phyloP scores from a whole-genome alignment of 2,113 vertebrate species.

The Callionymus lyra region DNA sequence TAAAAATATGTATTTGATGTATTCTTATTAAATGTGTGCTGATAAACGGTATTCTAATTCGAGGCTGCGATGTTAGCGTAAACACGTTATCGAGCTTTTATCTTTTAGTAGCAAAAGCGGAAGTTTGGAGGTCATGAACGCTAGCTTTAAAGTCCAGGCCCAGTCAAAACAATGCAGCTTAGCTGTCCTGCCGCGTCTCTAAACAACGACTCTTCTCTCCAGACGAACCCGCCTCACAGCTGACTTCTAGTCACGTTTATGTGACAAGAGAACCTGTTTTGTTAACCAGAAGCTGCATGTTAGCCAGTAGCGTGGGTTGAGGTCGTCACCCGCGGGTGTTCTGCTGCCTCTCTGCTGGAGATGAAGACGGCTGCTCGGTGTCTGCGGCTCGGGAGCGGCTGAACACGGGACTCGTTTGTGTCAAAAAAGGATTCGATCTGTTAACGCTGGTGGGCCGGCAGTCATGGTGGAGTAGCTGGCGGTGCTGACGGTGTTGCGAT shows the following conservation, averaged over 20 bases:
- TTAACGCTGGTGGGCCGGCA: background rate
- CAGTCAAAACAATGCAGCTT: slow-evolving; percentile 40
- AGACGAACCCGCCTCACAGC: too few species aligned
- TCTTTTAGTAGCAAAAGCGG: background rate
- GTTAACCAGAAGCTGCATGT: too few species aligned
- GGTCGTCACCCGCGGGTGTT: slow-evolving; percentile 5
- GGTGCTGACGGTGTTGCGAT: slow-evolving; percentile 1
- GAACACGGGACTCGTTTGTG: background rate
- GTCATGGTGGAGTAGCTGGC: slow-evolving; percentile 42
- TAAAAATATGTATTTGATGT: too few species aligned
- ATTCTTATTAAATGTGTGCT: too few species aligned
- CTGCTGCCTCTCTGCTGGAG: slow-evolving; percentile 6
- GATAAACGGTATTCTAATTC: too few species aligned
- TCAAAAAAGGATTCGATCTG: too few species aligned
- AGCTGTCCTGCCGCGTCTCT: background rate
- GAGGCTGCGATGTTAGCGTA: too few species aligned
- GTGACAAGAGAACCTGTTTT: fast-evolving
- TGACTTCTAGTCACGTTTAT: fast-evolving
- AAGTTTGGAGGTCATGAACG: fast-evolving
- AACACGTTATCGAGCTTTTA: slow-evolving; percentile 4
- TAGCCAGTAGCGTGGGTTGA: background rate
- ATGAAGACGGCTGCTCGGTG: slow-evolving; percentile 24
- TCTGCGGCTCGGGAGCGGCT: slow-evolving; percentile 17
- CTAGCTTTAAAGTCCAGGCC: slow-evolving; percentile 7
- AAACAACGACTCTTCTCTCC: too few species aligned